phyloP scores from a whole-genome alignment of 2,888 invertebrate genomes.

The Cylindroiulus punctatus region DNA sequence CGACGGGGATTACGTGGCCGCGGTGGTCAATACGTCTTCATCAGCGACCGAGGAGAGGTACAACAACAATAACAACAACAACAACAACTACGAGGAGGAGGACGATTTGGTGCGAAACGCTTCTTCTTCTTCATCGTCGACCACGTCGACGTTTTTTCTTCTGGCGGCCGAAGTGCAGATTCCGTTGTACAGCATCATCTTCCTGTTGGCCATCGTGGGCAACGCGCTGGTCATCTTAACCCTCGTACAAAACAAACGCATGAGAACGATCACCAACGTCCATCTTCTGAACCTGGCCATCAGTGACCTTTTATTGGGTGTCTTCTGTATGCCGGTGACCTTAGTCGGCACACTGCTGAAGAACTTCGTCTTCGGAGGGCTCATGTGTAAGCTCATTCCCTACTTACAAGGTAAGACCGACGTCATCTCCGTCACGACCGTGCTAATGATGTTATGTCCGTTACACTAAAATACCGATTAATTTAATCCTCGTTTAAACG shows the following conservation, averaged over 20 bases:
- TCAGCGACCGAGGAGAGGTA: no score
- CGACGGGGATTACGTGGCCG: no score
- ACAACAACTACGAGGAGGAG: no score
- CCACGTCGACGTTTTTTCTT: no score
- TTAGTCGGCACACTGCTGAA: conserved; percentile 78
- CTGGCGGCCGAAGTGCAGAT: conserved; percentile 60
- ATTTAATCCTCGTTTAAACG: no score
- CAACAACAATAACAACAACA: no score
- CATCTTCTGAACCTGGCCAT: conserved; percentile 71
- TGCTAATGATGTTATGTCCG: no score
- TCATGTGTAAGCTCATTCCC: conserved; percentile 81
- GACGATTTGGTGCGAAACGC: no score
- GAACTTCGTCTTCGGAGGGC: conserved; percentile 80
- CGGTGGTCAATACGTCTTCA: no score
- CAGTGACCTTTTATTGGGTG: conserved; percentile 81
- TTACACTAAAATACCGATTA: no score
- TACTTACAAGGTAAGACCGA: conserved; percentile 79
- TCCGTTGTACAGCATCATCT: conserved; percentile 61
- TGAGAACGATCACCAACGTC: conserved; percentile 71
- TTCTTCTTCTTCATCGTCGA: no score
- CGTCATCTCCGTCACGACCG: no score
- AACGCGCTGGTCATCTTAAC: conserved; percentile 67
- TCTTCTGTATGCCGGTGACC: conserved; percentile 86
- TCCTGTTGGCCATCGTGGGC: conserved; percentile 64
- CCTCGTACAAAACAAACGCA: conserved; percentile 68